Evolutionary conservation across 2,888 invertebrate species (phyloP), one percentile per base, ranked within the genome.

Genomic region (Eretmocerus hayati): DNA sequence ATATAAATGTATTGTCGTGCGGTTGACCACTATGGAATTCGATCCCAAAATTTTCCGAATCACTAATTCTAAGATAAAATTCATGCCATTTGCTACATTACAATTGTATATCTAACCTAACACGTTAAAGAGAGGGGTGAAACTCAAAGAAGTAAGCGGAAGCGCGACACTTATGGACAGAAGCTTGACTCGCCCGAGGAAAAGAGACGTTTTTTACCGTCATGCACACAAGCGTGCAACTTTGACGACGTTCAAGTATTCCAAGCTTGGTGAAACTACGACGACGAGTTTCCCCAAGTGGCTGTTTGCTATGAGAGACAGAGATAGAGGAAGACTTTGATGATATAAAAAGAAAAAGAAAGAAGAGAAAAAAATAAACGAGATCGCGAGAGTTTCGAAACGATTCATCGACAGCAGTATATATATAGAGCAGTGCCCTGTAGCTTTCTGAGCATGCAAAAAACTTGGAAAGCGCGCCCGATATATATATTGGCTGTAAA

Each of bases 381-480:
- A 19, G 41, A 41, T 41, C 41, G 30, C 31, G 43, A 23, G 36
- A 38, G 39, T 46, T 48, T 48, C 48, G 48, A 48, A 52, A 52
- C 48, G 52, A 50, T 43, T 46, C 50, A 44, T 18, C 50, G 50
- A n/a, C 26, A 26, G 26, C 26, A n/a, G n/a, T n/a, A n/a, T n/a
- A n/a, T n/a, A n/a, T n/a, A n/a, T 11, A 6, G 26, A 19, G 37
- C 37, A 13, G 20, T 13, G 13, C 37, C 47, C 43, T 44, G 51
- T 38, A 52, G 51, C 39, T 50, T 43, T 31, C 16, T 3, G 31
- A 9, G 13, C n/a, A 36, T 9, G 20, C 6, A 46, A 53, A 53
- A 53, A 47, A 47, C 39, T 39, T 46, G 49, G 53, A 53, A 53
- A 53, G 53, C 44, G 40, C 11, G 45, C 38, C 19, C 41, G 32